These are phyloP conservation scores for Sciaenops ocellatus DNA, from an alignment of 2,797 vertebrate genomes.

Conservation along the genomic window DNA sequence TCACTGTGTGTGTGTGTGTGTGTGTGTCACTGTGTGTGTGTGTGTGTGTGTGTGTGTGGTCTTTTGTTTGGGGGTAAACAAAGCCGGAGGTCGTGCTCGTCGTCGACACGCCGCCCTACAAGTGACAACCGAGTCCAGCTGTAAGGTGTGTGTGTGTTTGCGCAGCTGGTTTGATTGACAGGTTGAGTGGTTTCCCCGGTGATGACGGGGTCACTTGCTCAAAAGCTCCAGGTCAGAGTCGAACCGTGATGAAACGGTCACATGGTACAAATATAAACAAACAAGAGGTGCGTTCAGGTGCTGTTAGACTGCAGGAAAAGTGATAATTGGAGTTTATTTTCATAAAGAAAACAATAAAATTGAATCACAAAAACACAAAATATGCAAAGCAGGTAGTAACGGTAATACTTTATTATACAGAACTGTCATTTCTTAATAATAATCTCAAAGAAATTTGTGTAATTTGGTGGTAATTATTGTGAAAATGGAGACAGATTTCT, in stretches of 20 bases:
- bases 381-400: neutral
- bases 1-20: conserved; percentile 12
- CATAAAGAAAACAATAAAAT: neutral
- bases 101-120: conserved; percentile 37
- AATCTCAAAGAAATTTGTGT: neutral
- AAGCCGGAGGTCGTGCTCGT: conserved; percentile 60
- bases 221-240: conserved; percentile 7
- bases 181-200: conserved; percentile 1
- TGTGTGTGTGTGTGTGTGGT: conserved; percentile 7
- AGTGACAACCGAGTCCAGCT: conserved; percentile 36
- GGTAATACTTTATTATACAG: neutral
- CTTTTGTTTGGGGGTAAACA: conserved; percentile 67
- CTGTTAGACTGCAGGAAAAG: conserved; percentile 1
- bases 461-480: neutral
- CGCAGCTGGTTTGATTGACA: conserved; percentile 52
- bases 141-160: conserved; percentile 23
- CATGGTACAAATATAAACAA: neutral
- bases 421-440: neutral
- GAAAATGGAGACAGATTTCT: neutral
- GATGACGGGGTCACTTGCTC: conserved; percentile 15
- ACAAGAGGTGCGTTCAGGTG: neutral
- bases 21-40: conserved; percentile 12
- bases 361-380: neutral
- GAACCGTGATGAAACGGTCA: neutral
- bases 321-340: neutral